Evolutionary conservation across 2,797 vertebrate species (phyloP).

Genomic region (Siniperca scherzeri): DNA sequence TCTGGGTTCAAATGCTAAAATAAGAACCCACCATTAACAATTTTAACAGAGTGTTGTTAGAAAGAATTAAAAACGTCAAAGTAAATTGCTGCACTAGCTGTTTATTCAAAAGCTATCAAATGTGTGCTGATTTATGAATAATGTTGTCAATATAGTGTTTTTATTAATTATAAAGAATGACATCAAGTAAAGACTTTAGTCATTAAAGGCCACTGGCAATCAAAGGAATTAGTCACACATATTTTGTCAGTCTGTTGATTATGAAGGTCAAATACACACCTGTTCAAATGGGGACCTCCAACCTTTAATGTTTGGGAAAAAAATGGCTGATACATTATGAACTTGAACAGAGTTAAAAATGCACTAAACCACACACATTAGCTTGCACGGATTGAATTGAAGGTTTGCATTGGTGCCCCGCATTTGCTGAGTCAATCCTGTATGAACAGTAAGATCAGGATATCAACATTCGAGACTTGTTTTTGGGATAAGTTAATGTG

Average conservation of each 20-base stretch:
- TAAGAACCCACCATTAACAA: not conserved
- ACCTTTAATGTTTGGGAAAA: slow-evolving; percentile 13
- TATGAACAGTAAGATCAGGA: slow-evolving; percentile 55
- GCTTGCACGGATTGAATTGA: slow-evolving; percentile 16
- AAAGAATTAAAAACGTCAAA: not conserved
- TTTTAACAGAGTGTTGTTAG: not conserved
- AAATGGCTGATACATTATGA: not conserved
- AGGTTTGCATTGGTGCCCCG: slow-evolving; percentile 47
- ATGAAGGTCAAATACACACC: slow-evolving; percentile 13
- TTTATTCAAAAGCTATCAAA: not conserved
- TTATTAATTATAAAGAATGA: not conserved
- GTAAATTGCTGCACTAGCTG: not conserved
- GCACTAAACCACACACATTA: slow-evolving; percentile 4
- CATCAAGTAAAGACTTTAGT: not conserved
- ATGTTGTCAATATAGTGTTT: not conserved
- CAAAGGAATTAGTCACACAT: not conserved
- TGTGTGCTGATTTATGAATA: not conserved
- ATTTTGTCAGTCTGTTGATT: not conserved
- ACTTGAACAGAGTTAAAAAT: not conserved
- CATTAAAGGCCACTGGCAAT: not conserved
- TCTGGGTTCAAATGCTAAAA: slow-evolving; percentile 19
- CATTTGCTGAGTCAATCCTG: slow-evolving; percentile 68
- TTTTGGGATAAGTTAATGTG: slow-evolving; percentile 58
- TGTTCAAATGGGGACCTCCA: not conserved
- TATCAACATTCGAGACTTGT: slow-evolving; percentile 30